Conservation (phyloP, 2,797 vertebrate genomes). For the Uromys caudimaculatus region DNA sequence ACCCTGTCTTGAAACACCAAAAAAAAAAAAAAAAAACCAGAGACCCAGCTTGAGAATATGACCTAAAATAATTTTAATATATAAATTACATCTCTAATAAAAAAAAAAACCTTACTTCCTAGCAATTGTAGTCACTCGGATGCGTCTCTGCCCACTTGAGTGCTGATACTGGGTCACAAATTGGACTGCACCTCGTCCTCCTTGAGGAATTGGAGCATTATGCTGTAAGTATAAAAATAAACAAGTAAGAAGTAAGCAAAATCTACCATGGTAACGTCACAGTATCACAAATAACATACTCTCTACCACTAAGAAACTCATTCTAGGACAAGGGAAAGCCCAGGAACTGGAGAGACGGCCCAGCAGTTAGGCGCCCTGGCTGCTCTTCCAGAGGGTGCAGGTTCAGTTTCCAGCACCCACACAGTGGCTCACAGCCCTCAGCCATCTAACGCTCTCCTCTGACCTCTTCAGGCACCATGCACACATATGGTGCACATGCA, state of each 20-base stretch:
- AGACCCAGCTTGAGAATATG: background rate
- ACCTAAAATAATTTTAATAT: background rate
- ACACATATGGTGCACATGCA: background rate
- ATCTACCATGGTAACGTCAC: background rate
- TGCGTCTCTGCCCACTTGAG: slow-evolving; percentile 96
- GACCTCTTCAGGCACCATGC: background rate
- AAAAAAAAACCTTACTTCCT: slow-evolving; percentile 91
- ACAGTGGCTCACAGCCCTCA: background rate
- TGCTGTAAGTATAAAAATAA: slow-evolving; percentile 89
- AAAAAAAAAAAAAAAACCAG: no score
- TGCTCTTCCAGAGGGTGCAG: background rate
- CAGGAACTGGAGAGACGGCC: background rate
- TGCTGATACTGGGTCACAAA: slow-evolving; percentile 98
- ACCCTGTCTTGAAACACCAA: no score
- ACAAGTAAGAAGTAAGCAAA: slow-evolving; percentile 50
- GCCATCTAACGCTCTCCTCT: background rate
- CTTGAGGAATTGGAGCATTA: slow-evolving; percentile 97
- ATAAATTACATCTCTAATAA: slow-evolving; percentile 57
- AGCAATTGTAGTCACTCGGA: slow-evolving; percentile 95
- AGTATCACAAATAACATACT: background rate
- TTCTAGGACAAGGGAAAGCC: slow-evolving; percentile 14
- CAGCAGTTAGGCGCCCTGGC: background rate
- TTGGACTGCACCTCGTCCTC: slow-evolving; percentile 95
- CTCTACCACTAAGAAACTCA: slow-evolving; percentile 45
- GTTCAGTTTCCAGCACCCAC: background rate